phyloP scores from a whole-genome alignment of 2,888 invertebrate genomes.

The Pristionchus exspectatus region DNA sequence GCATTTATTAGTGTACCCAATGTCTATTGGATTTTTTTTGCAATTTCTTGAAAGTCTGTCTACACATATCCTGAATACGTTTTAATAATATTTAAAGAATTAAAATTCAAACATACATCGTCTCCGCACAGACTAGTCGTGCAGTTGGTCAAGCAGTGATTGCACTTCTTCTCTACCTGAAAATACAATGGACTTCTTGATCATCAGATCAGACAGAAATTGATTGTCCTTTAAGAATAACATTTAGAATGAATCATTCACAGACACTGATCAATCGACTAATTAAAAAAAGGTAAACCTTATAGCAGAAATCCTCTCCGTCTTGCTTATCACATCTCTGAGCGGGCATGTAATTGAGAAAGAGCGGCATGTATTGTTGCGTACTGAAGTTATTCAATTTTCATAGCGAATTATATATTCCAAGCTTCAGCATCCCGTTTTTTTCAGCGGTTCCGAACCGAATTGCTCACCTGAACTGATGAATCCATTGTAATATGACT shows the following conservation, averaged over 20 bases:
- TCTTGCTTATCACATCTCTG: not conserved
- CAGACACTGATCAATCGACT: not conserved
- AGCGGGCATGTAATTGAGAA: slow-evolving; percentile 50
- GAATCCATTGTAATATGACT: slow-evolving; percentile 39
- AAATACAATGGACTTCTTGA: not conserved
- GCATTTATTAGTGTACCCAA: not conserved
- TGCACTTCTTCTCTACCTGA: slow-evolving; percentile 38
- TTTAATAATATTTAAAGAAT: too few relatives aligned
- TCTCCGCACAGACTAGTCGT: not conserved
- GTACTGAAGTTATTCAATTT: not conserved
- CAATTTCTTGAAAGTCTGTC: not conserved
- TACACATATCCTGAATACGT: not conserved
- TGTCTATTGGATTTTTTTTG: not conserved
- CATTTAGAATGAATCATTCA: not conserved
- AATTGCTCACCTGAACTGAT: slow-evolving; percentile 27
- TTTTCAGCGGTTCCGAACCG: not conserved
- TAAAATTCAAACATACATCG: slow-evolving; percentile 3
- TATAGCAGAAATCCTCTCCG: slow-evolving; percentile 25
- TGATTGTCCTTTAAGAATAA: too few relatives aligned
- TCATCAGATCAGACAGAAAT: too few relatives aligned
- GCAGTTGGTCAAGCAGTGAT: slow-evolving; percentile 25
- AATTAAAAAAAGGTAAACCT: not conserved
- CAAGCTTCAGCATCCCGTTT: not conserved
- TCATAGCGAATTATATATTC: not conserved
- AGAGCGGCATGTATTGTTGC: slow-evolving; percentile 47